phyloP scores from a whole-genome alignment of 2,888 invertebrate genomes.

The Deilephila elpenor region DNA sequence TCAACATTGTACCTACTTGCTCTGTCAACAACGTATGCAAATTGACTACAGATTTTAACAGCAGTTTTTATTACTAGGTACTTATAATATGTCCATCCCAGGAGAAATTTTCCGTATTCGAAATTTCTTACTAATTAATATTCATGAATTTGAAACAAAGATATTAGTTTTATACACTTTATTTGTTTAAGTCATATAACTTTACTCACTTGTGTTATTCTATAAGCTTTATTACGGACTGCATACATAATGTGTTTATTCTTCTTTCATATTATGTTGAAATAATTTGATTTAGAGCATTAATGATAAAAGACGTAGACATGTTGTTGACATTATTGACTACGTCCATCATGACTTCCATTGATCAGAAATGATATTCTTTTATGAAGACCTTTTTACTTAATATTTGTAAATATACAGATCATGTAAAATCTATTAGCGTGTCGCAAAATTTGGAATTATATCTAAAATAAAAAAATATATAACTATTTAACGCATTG shows the following conservation, averaged over 20 bases:
- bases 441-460: no score
- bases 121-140: neutral
- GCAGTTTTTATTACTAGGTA: neutral
- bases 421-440: no score
- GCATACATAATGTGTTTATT: neutral
- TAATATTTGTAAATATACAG: no score
- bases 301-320: no score
- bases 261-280: neutral
- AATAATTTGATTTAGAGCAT: no score
- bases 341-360: neutral
- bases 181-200: no score
- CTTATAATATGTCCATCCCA: neutral
- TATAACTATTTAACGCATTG: no score
- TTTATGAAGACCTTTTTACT: neutral
- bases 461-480: no score
- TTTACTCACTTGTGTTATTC: neutral
- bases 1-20: constrained; percentile 35
- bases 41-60: constrained; percentile 3
- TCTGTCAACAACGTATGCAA: constrained; percentile 10
- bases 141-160: no score
- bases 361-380: neutral
- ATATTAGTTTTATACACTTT: no score
- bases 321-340: neutral
- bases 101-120: neutral
- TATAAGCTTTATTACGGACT: neutral